A percentile compares a stretch with the other conserved stretches of the same genome.
Evolutionary conservation across 1,140 invertebrate genomes (phyloP).

Genomic region (Mesaphorura yosii): DNA sequence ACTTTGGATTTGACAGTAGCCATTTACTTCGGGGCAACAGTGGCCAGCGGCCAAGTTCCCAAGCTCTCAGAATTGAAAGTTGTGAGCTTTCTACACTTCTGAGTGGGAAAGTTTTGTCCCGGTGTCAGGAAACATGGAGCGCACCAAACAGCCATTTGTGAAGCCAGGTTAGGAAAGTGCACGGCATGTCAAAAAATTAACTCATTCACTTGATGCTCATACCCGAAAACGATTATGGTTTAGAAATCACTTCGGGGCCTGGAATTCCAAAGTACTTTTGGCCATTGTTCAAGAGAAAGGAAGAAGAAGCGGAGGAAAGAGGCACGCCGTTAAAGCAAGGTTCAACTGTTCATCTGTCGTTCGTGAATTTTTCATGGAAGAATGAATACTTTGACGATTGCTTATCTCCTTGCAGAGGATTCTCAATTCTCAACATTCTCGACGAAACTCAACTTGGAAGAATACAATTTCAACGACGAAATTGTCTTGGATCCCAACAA

Average conservation of each 20-base stretch:
- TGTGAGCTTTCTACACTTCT: no score
- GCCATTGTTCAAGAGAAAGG: constrained; percentile 8
- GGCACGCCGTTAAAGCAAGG: not conserved
- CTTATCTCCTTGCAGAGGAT: not conserved
- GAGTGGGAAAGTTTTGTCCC: no score
- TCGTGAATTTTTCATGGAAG: not conserved
- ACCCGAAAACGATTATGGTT: not conserved
- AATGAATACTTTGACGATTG: not conserved
- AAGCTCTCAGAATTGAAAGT: no score
- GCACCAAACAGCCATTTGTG: not conserved
- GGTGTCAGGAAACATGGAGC: no score
- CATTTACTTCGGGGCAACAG: no score
- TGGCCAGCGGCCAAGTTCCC: no score
- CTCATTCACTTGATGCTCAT: not conserved
- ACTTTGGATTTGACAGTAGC: no score
- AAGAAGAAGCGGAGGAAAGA: not conserved
- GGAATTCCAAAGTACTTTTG: constrained; percentile 4
- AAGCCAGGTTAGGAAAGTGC: not conserved
- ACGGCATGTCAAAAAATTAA: not conserved
- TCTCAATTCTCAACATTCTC: constrained; percentile 5
- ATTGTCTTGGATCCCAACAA: constrained; percentile 6
- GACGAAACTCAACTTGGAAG: constrained; percentile 13
- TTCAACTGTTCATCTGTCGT: not conserved
- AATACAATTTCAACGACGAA: constrained; percentile 22
- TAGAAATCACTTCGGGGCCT: constrained; percentile 5